Base-by-base conservation (phyloP, 2,797 vertebrate genomes). In the Hipposideros larvatus region DNA sequence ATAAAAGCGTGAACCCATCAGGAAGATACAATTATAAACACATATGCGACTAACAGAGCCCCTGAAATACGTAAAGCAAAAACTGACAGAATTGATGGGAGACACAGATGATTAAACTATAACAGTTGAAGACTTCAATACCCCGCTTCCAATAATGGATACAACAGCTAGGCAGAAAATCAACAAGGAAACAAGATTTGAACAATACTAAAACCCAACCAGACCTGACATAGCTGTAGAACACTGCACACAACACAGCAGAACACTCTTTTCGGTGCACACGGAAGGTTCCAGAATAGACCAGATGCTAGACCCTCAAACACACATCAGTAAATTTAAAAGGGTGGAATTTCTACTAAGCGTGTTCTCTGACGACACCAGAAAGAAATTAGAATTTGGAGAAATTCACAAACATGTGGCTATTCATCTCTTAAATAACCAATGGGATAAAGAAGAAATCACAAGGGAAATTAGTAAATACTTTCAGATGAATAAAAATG, bases 11-110 rank as follows among this genome's bases (percentile, higher is more conserved):
- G 14, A 85, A 63, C 26, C 43, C 31, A 75, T 86, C n/a, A 21
- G n/a, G 90, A 86, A 90, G 10, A 90, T 71, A 87, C 34, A 94
- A 48, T 51, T 61, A 74, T 37, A 73, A 79, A 78, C 28, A 68
- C 2, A 4, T 73, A 57, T 74, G 26, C 1, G 34, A 51, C 19
- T 61, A 75, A 79, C 7, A 95, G 34, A 79, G 31, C 43, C 28
- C 28, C 51, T 31, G 21, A 93, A 87, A 77, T 53, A 66, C 57
- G 71, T 21, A 70, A 65, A 46, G 70, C 70, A 87, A 90, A 87
- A 87, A 61, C 3, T 2, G 74, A 68, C 79, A 78, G 86, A 51
- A 37, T 26, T 79, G 43, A 71, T 77, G 37, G 16, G 28, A 70
- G 16, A 87, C 86, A 55, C 28, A 31, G n/a, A 75, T 8, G 19